phyloP scores from a whole-genome alignment of 2,113 vertebrate species.

The Pungitius pungitius region DNA sequence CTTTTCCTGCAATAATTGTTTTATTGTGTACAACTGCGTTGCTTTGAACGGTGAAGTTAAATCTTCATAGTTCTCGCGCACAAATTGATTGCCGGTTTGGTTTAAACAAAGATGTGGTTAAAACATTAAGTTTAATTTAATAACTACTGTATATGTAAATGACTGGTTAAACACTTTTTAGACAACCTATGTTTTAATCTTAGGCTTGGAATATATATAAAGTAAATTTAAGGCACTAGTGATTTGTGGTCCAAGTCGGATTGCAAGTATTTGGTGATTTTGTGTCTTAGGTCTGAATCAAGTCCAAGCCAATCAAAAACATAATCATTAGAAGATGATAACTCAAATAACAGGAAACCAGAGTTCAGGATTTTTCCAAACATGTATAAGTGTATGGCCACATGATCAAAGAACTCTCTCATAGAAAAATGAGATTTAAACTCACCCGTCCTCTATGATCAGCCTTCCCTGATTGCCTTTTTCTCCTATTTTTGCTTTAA shows the following conservation, averaged over 20 bases:
- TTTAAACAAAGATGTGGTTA: background rate
- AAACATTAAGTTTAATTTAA: background rate
- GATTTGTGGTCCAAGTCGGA: background rate
- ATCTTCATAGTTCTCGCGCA: background rate
- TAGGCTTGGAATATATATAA: background rate
- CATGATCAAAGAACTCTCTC: background rate
- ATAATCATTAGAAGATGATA: background rate
- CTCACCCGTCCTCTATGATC: slow-evolving; percentile 1
- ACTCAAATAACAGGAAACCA: slow-evolving; percentile 2
- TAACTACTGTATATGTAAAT: background rate
- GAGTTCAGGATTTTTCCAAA: background rate
- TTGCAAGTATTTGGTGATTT: background rate
- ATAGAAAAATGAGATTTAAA: background rate
- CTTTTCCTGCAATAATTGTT: no score
- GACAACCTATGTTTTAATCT: background rate
- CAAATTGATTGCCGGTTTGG: background rate
- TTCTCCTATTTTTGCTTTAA: slow-evolving; percentile 38
- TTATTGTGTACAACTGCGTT: background rate
- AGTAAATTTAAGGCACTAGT: background rate
- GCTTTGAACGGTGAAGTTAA: background rate
- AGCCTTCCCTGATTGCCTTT: slow-evolving; percentile 19
- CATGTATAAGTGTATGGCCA: slow-evolving; percentile 3
- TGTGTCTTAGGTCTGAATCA: no score
- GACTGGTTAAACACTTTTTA: background rate
- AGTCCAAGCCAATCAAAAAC: background rate